phyloP scores from a whole-genome alignment of 2,888 invertebrate genomes.

The Campoletis raptor region DNA sequence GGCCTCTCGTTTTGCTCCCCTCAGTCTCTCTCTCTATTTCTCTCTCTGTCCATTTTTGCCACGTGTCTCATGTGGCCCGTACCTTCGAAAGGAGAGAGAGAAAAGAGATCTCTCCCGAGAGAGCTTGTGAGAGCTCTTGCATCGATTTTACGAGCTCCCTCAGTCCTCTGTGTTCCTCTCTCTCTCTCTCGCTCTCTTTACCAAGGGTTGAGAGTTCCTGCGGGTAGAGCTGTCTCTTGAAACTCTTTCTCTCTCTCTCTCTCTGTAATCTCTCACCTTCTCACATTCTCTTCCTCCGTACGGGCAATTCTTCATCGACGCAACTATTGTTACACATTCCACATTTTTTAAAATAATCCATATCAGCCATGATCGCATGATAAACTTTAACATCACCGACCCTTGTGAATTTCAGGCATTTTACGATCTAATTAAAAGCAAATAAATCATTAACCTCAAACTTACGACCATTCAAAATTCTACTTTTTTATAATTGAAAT shows the following conservation, averaged over 20 bases:
- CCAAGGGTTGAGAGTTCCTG: constrained; percentile 55
- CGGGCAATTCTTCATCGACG: constrained; percentile 23
- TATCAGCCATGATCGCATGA: background rate
- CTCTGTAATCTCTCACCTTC: constrained; percentile 19
- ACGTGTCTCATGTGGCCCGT: constrained; percentile 37
- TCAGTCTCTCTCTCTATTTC: constrained; percentile 18
- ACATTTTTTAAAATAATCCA: background rate
- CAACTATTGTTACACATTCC: background rate
- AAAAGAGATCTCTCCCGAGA: constrained; percentile 32
- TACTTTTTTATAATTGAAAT: background rate
- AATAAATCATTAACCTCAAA: background rate
- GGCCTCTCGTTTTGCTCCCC: constrained; percentile 31
- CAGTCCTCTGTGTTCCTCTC: constrained; percentile 16
- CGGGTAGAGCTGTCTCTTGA: constrained; percentile 46
- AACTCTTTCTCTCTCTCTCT: background rate
- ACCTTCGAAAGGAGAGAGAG: constrained; percentile 39
- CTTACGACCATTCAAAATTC: background rate
- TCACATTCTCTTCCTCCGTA: background rate
- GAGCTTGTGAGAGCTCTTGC: constrained; percentile 58
- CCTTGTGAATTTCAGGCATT: background rate
- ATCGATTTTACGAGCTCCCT: constrained; percentile 68
- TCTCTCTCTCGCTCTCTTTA: constrained; percentile 32
- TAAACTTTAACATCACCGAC: background rate
- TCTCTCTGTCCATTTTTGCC: constrained; percentile 41
- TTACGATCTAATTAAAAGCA: background rate